Evolutionary conservation across 2,113 vertebrate species (phyloP).

Genomic region (Zosterops hypoxanthus): DNA sequence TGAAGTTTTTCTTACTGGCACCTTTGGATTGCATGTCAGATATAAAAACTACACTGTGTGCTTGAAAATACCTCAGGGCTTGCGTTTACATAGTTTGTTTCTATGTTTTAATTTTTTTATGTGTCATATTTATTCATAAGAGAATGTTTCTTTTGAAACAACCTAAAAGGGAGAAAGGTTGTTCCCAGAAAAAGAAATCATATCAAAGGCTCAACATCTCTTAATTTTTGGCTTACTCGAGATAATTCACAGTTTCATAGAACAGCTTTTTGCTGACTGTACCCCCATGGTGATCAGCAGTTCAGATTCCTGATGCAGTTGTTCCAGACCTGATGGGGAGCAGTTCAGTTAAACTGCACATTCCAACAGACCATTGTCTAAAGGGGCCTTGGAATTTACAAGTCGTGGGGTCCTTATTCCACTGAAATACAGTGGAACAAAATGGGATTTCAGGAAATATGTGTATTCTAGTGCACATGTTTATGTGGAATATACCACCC

Average conservation of each 20-base stretch:
- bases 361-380: background rate
- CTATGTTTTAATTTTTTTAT: conserved; percentile 57
- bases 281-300: background rate
- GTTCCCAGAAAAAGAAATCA: conserved; percentile 12
- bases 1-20: conserved; percentile 21
- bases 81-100: conserved; percentile 68
- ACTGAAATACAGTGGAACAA: background rate
- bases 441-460: background rate
- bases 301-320: background rate
- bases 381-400: background rate
- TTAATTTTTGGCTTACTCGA: background rate
- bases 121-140: conserved; percentile 69
- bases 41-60: conserved; percentile 45
- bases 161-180: conserved; percentile 15
- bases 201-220: conserved; percentile 10
- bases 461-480: background rate
- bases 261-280: background rate
- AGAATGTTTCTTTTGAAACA: conserved; percentile 46
- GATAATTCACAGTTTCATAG: background rate
- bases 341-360: background rate
- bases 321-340: background rate
- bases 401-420: background rate
- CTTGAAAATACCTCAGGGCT: conserved; percentile 79
- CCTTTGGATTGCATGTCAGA: conserved; percentile 12
- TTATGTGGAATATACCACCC: background rate